Base-by-base conservation (phyloP, 2,113 vertebrate genomes). In the Trochalopteron elliotii region DNA sequence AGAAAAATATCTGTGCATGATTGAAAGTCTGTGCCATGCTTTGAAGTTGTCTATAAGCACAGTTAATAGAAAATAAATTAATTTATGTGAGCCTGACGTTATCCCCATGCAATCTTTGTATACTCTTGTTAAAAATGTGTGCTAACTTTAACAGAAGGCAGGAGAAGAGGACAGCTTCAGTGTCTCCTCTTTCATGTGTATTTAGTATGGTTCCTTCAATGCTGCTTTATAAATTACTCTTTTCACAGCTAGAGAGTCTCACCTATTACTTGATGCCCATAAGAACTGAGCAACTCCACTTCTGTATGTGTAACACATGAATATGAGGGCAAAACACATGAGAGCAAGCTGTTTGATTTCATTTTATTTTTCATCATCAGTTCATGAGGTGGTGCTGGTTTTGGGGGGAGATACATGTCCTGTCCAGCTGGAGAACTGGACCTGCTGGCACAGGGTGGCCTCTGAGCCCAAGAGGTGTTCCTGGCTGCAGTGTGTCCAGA, bases 381-480 rank as follows among this genome's bases (percentile, higher is more conserved):
- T 44, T 55, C 17, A 9, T 0, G 31, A 44, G n/a, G 27, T 45
- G n/a, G 14, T 37, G 31, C 70, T 90, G 61, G n/a, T 76, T 76
- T 65, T 16, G 11, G 30, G 37, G 53, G 44, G 30, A 64, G 40
- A 37, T n/a, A 6, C 1, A 0, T 33, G 49, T 68, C 28, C 56
- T 78, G n/a, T 44, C 53, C 25, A 39, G 49, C n/a, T 27, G 44
- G 39, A 39, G 47, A 69, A 25, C 44, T 27, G 40, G 33, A 57
- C n/a, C 21, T 4, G 1, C 49, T 63, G 45, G 82, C 31, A 11
- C 59, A 61, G 31, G 12, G 40, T 39, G 10, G 25, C 25, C 47
- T 53, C 60, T 33, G 61, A 68, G 67, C 35, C 42, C 0, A 0
- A 35, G 33, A 42, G 44, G 44, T 76, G 1, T 50, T 12, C 42